Conservation (phyloP, 2,113 vertebrate genomes). For the Neomonachus schauinslandi region DNA sequence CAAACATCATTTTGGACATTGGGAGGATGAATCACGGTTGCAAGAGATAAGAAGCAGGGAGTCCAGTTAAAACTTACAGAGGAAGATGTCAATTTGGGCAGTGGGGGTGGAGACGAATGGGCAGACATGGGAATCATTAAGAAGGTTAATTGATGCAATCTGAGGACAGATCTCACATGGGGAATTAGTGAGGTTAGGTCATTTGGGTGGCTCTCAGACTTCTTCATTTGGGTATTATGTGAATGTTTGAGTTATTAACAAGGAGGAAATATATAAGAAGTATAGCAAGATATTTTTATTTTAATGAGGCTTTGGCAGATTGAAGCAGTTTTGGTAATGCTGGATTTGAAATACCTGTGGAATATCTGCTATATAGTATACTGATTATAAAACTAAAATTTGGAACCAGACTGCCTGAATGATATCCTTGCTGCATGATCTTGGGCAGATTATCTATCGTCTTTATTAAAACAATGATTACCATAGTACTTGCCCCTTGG, state of each 20-base stretch:
- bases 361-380: neutral
- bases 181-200: neutral
- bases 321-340: neutral
- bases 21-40: neutral
- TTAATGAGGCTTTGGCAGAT: neutral
- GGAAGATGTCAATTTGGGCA: neutral
- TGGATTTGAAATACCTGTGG: neutral
- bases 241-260: neutral
- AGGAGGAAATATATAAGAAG: neutral
- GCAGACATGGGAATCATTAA: neutral
- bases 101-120: neutral
- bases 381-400: neutral
- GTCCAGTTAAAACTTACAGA: neutral
- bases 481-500: neutral
- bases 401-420: neutral
- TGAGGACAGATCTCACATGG: neutral
- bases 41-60: neutral
- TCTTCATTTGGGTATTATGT: neutral
- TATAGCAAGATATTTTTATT: neutral
- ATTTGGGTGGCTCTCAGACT: neutral
- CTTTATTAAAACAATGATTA: neutral
- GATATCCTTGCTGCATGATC: neutral
- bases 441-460: neutral
- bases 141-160: neutral
- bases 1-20: neutral